Evolutionary conservation across 2,888 invertebrate species (phyloP), one percentile per base, ranked within the genome.

Genomic region (Drosophila percnosoma): DNA sequence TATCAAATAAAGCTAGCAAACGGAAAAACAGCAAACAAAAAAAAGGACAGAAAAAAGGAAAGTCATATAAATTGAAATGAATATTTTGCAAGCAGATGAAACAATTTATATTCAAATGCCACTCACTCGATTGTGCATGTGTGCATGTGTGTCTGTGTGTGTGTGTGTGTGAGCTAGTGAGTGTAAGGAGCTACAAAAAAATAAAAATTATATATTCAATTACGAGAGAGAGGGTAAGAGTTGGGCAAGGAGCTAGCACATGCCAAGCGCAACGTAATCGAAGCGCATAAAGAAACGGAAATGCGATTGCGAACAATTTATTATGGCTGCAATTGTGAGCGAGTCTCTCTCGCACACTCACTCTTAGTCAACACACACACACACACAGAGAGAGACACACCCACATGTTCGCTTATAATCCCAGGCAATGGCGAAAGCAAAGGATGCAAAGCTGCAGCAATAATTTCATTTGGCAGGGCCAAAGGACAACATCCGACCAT

Each of bases 231-330:
- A 45, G 58, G 21, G 27, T 7, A 10, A 34, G 54, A 48, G 34
- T 18, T 10, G 45, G 21, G 57, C 21, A 60, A 36, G 59, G 73
- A 82, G 81, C 71, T 81, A 86, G 83, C 74, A 77, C 80, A 83
- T 88, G 78, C 74, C 80, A 82, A 81, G 81, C 80, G 78, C 75
- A 82, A 77, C 78, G 83, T 77, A 88, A 82, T 83, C 85, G 83
- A 89, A 84, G 85, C 82, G 85, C 78, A 87, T 82, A 84, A 89
- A 88, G 89, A 83, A 89, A 82, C 85, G 87, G 82, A 87, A 89
- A 87, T 86, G 82, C 83, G 87, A 90, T 89, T 89, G 87, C 83
- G 78, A 88, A 73, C 87, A 89, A 90, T 90, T 87, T 90, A 84
- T 90, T 90, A 89, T 82, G 78, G 90, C 84, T 89, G 79, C 89